phyloP scores from a whole-genome alignment of 2,888 invertebrate genomes.

The Iphiclides podalirius region DNA sequence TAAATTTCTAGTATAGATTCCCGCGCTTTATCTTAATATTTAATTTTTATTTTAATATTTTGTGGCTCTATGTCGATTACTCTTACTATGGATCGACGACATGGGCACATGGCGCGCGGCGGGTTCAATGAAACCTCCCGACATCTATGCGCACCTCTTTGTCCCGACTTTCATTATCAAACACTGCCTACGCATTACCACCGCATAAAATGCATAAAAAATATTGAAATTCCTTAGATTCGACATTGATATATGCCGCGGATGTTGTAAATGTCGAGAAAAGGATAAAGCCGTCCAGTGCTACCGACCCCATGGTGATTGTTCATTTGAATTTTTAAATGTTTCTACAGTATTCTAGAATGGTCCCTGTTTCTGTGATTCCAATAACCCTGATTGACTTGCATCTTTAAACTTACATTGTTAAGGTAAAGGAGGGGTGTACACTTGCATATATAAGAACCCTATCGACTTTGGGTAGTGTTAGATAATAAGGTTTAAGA shows the following conservation, averaged over 20 bases:
- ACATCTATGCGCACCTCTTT: constrained; percentile 21
- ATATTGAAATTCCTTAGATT: constrained; percentile 36
- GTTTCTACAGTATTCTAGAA: constrained; percentile 19
- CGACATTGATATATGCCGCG: constrained; percentile 30
- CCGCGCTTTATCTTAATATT: no score
- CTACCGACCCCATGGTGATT: constrained; percentile 10
- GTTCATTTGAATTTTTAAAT: constrained; percentile 18
- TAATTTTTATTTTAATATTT: no score
- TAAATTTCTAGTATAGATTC: no score
- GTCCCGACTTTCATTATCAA: constrained; percentile 22
- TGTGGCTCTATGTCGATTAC: not conserved
- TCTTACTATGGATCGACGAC: constrained; percentile 4
- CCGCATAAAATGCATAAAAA: constrained; percentile 37
- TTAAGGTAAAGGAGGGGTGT: not conserved
- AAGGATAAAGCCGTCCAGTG: constrained; percentile 18
- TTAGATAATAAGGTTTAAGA: no score
- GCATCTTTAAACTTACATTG: constrained; percentile 1
- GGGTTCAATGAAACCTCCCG: constrained; percentile 42
- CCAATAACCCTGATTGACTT: not conserved
- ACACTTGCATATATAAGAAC: not conserved
- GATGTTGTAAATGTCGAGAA: constrained; percentile 14
- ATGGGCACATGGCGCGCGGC: constrained; percentile 26
- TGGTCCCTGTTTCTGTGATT: constrained; percentile 8
- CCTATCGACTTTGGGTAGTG: not conserved
- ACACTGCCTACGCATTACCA: constrained; percentile 29